Percentiles rank a stretch among this genome's conserved stretches.
Conservation (phyloP, 1,140 invertebrate genomes). For the Eupristina koningsbergeri region DNA sequence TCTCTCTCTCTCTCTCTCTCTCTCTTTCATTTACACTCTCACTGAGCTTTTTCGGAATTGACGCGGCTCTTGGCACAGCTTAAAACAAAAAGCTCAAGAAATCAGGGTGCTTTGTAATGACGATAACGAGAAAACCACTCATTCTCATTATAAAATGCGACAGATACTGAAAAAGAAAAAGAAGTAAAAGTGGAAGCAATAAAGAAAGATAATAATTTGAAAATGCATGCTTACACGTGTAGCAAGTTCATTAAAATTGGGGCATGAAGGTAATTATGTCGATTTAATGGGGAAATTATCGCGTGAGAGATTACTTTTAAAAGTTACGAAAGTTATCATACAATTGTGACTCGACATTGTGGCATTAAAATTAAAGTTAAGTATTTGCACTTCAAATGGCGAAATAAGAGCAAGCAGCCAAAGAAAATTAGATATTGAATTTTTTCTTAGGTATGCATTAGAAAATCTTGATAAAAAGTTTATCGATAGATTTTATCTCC, state of each 20-base stretch:
- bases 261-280: not conserved
- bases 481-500: conserved; percentile 31
- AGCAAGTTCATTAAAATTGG: not conserved
- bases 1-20: conserved; percentile 7
- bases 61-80: conserved; percentile 27
- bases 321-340: too few species aligned
- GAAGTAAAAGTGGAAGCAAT: not conserved
- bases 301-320: not conserved
- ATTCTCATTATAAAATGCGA: not conserved
- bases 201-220: not conserved
- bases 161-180: not conserved
- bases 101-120: not conserved
- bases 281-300: too few species aligned
- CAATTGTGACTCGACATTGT: too few species aligned
- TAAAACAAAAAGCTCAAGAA: conserved; percentile 1
- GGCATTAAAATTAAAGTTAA: too few species aligned
- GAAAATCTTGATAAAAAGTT: conserved; percentile 30
- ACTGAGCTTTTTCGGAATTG: conserved; percentile 23
- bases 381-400: not conserved
- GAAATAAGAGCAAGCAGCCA: not conserved
- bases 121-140: conserved; percentile 13
- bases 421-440: not conserved
- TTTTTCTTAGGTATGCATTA: not conserved
- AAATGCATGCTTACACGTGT: not conserved
- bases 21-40: not conserved